These are phyloP conservation scores for Tenodera sinensis DNA, from an alignment of 2,888 invertebrate species.

Conservation along the genomic window DNA sequence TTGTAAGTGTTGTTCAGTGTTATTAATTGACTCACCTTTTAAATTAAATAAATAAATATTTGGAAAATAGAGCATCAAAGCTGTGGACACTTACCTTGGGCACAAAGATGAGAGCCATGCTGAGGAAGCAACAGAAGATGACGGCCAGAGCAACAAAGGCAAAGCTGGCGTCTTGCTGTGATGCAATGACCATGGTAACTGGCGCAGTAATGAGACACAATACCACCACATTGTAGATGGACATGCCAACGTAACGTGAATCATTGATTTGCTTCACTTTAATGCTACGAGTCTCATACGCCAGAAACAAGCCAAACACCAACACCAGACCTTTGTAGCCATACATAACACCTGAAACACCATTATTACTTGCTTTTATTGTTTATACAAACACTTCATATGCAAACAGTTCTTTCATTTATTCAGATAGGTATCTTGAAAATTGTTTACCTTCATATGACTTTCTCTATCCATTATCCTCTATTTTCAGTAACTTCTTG, in stretches of 20 bases:
- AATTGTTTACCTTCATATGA: too few relatives aligned
- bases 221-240: conserved; percentile 98
- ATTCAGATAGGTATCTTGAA: too few relatives aligned
- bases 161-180: conserved; percentile 96
- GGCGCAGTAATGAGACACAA: conserved; percentile 97
- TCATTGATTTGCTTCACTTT: conserved; percentile 98
- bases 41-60: too few relatives aligned
- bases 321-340: conserved; percentile 96
- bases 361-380: neutral
- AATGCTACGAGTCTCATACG: conserved; percentile 96
- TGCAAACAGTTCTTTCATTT: neutral
- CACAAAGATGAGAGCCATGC: conserved; percentile 97
- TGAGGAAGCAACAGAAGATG: conserved; percentile 96
- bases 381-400: conserved; percentile 18
- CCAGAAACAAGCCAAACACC: conserved; percentile 94
- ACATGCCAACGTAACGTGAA: conserved; percentile 97
- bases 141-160: conserved; percentile 95
- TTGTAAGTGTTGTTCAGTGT: too few relatives aligned
- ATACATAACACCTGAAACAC: conserved; percentile 77
- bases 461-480: too few relatives aligned
- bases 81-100: conserved; percentile 87
- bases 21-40: too few relatives aligned
- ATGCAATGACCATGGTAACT: conserved; percentile 93
- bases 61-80: too few relatives aligned
- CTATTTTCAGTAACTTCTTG: too few relatives aligned